A percentile compares a stretch with the other conserved stretches of the same genome.
Conservation (phyloP, 2,113 vertebrate genomes). For the Alethe diademata region DNA sequence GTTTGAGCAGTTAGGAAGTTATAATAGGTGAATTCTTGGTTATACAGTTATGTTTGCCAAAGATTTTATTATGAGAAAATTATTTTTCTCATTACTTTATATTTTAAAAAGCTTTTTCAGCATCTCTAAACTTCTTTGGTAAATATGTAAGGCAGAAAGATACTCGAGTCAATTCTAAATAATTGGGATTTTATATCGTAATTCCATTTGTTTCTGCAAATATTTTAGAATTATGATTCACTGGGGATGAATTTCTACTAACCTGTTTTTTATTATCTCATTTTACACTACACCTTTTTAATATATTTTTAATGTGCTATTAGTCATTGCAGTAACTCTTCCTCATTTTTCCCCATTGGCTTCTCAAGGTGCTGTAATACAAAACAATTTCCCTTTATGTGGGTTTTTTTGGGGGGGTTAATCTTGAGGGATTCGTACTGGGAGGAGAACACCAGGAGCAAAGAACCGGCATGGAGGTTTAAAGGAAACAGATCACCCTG, state of each 20-base stretch:
- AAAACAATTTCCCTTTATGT: not conserved
- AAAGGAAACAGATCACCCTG: not conserved
- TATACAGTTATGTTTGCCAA: conserved; percentile 5
- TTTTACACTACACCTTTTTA: conserved; percentile 48
- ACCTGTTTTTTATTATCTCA: conserved; percentile 60
- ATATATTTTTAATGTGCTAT: conserved; percentile 45
- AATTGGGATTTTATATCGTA: conserved; percentile 65
- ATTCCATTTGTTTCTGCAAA: conserved; percentile 65
- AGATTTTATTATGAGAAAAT: conserved; percentile 52
- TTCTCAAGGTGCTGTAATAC: not conserved
- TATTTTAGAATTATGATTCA: conserved; percentile 61
- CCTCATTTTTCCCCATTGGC: conserved; percentile 18
- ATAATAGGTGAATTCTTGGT: not conserved
- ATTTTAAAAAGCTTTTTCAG: conserved; percentile 50
- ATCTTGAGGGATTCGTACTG: not conserved
- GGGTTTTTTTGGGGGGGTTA: not conserved
- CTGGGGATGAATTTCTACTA: conserved; percentile 46
- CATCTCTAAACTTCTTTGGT: not conserved
- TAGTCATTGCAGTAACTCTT: conserved; percentile 48
- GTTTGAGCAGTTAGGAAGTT: conserved; percentile 13
- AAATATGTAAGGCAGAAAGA: conserved; percentile 28
- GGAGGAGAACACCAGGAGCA: not conserved
- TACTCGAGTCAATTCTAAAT: conserved; percentile 53
- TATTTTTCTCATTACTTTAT: conserved; percentile 46
- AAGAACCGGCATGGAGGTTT: not conserved